Conservation (phyloP, 2,888 invertebrate genomes). For the Microctonus aethiopoides region DNA sequence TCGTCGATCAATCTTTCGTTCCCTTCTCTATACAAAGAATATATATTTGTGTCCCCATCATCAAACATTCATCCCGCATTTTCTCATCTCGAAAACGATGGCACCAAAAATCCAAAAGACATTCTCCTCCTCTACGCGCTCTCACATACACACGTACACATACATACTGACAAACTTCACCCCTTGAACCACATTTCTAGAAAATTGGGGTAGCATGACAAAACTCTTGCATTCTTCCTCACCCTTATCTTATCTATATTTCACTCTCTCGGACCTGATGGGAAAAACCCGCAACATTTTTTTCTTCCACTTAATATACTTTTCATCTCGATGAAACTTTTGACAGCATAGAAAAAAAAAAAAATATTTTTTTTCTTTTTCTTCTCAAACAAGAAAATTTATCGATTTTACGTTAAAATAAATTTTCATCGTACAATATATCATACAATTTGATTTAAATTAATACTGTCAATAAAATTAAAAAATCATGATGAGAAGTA, state of each 20-base stretch:
- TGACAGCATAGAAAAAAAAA: too few relatives aligned
- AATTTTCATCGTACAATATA: not conserved
- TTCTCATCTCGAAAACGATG: not conserved
- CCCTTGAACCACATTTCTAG: not conserved
- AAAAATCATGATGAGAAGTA: too few relatives aligned
- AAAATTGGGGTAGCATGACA: slow-evolving; percentile 2
- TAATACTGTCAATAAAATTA: slow-evolving; percentile 1
- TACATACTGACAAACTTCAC: not conserved
- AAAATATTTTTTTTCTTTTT: not conserved
- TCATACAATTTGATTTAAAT: not conserved
- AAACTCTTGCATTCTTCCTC: not conserved
- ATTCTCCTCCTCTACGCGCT: not conserved
- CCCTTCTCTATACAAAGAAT: not conserved
- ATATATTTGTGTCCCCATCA: not conserved
- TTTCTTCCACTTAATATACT: not conserved
- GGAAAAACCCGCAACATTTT: not conserved
- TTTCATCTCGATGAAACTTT: not conserved
- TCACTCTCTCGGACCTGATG: not conserved
- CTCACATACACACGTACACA: not conserved
- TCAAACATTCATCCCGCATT: slow-evolving; percentile 12
- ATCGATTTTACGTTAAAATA: not conserved
- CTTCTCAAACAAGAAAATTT: slow-evolving; percentile 22
- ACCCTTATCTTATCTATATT: slow-evolving; percentile 10
- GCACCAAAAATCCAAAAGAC: slow-evolving; percentile 2
- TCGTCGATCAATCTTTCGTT: not conserved